phyloP scores from a whole-genome alignment of 2,888 invertebrate species.

The Euplexia lucipara region DNA sequence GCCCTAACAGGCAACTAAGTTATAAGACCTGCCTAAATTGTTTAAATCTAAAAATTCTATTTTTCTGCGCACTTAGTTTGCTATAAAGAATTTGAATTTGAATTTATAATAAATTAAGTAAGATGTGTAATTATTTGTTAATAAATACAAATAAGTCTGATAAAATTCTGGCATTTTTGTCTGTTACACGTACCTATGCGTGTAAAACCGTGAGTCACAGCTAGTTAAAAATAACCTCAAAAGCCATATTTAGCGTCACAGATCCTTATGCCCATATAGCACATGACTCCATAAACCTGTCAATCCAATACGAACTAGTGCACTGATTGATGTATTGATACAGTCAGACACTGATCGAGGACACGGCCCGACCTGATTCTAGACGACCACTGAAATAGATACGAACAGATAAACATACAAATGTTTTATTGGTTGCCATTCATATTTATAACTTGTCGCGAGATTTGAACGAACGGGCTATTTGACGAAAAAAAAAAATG shows the following conservation, averaged over 20 bases:
- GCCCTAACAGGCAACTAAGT: too few species aligned
- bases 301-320: conserved; percentile 28
- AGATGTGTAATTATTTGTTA: too few species aligned
- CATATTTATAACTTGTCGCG: conserved; percentile 42
- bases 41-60: too few species aligned
- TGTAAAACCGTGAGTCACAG: too few species aligned
- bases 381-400: conserved; percentile 65
- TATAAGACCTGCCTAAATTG: too few species aligned
- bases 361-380: conserved; percentile 63
- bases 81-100: too few species aligned
- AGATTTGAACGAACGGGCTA: conserved; percentile 29
- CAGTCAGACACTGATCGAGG: conserved; percentile 60
- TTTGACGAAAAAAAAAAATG: too few species aligned
- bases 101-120: too few species aligned
- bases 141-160: too few species aligned
- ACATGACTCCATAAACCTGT: conserved; percentile 41
- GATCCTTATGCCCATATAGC: conserved; percentile 36
- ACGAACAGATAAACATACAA: conserved; percentile 54
- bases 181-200: too few species aligned
- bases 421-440: conserved; percentile 51
- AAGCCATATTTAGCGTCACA: conserved; percentile 19
- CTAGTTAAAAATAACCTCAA: background rate
- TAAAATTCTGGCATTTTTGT: too few species aligned
- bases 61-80: too few species aligned
- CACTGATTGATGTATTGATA: conserved; percentile 56